Percentiles rank a stretch among this genome's conserved stretches.
These are phyloP conservation scores for Dendrolimus punctatus DNA, from an alignment of 1,140 invertebrate species.

Conservation along the genomic window DNA sequence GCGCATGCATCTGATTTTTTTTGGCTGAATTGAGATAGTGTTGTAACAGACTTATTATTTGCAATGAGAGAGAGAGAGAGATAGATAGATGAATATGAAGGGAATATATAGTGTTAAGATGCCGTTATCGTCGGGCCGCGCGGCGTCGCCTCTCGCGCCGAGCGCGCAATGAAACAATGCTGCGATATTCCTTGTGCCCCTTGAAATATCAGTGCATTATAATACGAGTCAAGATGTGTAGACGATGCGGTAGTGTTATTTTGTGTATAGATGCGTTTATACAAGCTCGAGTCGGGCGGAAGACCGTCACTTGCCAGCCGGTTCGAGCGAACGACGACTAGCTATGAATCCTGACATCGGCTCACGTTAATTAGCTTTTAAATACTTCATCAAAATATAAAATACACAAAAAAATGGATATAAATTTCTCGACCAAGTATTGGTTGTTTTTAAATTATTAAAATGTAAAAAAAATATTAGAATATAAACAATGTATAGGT, in stretches of 20 bases:
- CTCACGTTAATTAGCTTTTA: conserved; percentile 72
- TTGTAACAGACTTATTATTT: conserved; percentile 18
- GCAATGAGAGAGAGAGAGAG: conserved; percentile 21
- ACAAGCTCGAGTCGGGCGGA: conserved; percentile 57
- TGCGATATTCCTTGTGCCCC: conserved; percentile 68
- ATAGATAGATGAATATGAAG: conserved; percentile 16
- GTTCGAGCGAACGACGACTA: conserved; percentile 69
- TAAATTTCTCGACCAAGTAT: conserved; percentile 70
- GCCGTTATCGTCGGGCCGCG: conserved; percentile 24
- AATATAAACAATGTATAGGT: conserved; percentile 70
- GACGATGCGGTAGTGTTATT: conserved; percentile 62
- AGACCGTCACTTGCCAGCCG: conserved; percentile 52
- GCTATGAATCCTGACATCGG: conserved; percentile 71
- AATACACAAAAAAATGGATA: conserved; percentile 71
- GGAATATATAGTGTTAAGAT: conserved; percentile 20
- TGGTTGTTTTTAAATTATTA: conserved; percentile 72
- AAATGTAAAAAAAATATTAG: conserved; percentile 71
- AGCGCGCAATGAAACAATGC: conserved; percentile 42
- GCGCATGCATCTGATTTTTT: too few relatives aligned
- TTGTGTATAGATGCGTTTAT: conserved; percentile 61
- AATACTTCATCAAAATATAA: conserved; percentile 71
- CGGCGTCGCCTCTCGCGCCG: conserved; percentile 25
- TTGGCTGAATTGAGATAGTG: too few relatives aligned
- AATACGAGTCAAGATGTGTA: conserved; percentile 61
- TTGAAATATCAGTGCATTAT: conserved; percentile 66